Evolutionary conservation across 2,113 vertebrate species (phyloP), one percentile per base, ranked within the genome.

Genomic region (Leptosomus discolor): DNA sequence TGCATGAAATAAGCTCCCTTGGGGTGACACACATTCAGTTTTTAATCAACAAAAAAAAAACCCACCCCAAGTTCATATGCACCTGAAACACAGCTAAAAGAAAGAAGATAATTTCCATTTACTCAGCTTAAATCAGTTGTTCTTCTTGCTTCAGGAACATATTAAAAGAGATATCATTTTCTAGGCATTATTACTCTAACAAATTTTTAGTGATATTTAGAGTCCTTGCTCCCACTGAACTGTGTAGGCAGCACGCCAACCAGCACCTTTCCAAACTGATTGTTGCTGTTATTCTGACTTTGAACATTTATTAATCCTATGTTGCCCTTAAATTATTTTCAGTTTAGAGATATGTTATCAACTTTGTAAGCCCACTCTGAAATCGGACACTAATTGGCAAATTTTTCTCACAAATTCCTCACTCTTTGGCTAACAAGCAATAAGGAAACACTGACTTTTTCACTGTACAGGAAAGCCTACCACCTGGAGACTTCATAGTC

Each of bases 161-260:
- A 17, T 45, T 36, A 32, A 11, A 46, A 57, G 17, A 53, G 15
- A 51, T 48, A 27, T 0, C 0, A 0, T 65, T 92, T 76, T 65
- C 70, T 53, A 82, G 14, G 11, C 39, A 39, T 48, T 75, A 82
- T 6, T 51, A 64, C 15, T 41, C 48, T 30, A 19, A 39, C 30
- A 48, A 87, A 88, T 75, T 85, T 57, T 54, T 41, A 73, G 39
- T 43, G 24, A 26, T 88, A 80, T 65, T 79, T 60, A 46, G 15
- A 83, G 37, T 27, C n/a, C 27, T 37, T 78, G 46, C 34, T 90
- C 34, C 43, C 21, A 71, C 30, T 57, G 51, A 84, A 43, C 18
- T 27, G 21, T 36, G 45, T 22, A 78, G 26, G 48, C 36, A 37
- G 32, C 19, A 46, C 8, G 51, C 65, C 70, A 89, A 65, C 4